Evolutionary conservation across 2,888 invertebrate species (phyloP).

Genomic region (Melanostoma scalare): DNA sequence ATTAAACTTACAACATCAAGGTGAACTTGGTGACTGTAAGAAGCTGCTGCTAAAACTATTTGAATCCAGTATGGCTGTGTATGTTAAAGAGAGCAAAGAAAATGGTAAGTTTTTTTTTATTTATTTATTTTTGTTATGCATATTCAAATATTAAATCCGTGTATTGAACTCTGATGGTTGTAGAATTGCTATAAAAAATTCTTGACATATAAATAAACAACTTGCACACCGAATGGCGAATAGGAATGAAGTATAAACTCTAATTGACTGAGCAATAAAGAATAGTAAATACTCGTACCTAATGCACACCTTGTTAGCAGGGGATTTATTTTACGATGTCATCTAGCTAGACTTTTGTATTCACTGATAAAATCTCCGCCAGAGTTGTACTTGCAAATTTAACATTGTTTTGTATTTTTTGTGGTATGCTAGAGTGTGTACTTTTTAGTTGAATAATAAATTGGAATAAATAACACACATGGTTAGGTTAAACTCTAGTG

Average conservation of each 20-base stretch:
- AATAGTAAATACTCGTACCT: no score
- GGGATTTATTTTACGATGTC: constrained; percentile 14
- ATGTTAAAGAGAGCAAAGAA: constrained; percentile 79
- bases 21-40: constrained; percentile 78
- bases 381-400: neutral
- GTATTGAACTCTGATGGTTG: constrained; percentile 43
- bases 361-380: neutral
- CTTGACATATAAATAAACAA: neutral
- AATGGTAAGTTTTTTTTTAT: constrained; percentile 78
- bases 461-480: no score
- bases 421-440: no score
- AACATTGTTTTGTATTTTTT: neutral
- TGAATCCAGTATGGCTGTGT: constrained; percentile 80
- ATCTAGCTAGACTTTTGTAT: neutral
- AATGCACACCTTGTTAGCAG: constrained; percentile 4
- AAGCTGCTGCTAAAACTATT: constrained; percentile 80
- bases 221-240: neutral
- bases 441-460: no score
- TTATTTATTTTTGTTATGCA: constrained; percentile 4
- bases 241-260: neutral
- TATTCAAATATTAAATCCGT: constrained; percentile 24
- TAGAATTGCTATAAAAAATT: constrained; percentile 19
- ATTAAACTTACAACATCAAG: constrained; percentile 76
- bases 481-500: no score
- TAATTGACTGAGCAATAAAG: constrained; percentile 4